Evolutionary conservation across 2,113 vertebrate genomes (phyloP), one percentile per base, ranked within the genome.

Genomic region (Gorsachius goisagi): DNA sequence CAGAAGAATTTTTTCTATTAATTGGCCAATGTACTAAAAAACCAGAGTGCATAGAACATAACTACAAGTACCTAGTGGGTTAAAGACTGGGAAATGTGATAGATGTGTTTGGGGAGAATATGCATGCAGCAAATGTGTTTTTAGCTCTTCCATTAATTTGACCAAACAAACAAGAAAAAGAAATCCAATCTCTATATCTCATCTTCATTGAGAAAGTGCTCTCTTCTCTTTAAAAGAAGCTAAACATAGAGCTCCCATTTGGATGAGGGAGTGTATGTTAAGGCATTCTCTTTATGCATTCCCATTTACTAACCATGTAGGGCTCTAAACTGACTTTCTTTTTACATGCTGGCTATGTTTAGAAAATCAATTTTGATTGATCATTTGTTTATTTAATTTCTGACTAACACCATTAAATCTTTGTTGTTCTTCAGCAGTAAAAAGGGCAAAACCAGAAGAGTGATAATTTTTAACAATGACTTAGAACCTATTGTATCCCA

Each of bases 1-100:
- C 33, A 73, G 50, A 15, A 23, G 19, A 68, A 71, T 52, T 67
- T 86, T 96, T 95, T 93, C 69, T 73, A 55, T 79, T n/a, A 88
- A 93, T 60, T 24, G 37, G 19, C 20, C 11, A 94, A 12, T 47
- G 52, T 35, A 39, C 41, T 86, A 2, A 60, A 96, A 86, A 59
- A 94, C 50, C 0, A 1, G 59, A 97, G 44, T 30, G 35, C 12
- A 71, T 9, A 91, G 49, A 85, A 63, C 47, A 91, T 17, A 77
- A 13, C 44, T 88, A 78, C 58, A 77, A 80, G 52, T 62, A 88
- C 35, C 28, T 69, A 53, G 23, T 69, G 50, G n/a, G 73, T 76
- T 93, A 67, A 55, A 56, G 23, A 64, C 27, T 67, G 47, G 87
- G 50, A 85, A 84, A 49, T 37, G 19, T 35, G 41, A 67, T 33